Evolutionary conservation across 2,888 invertebrate genomes (phyloP).

Genomic region (Vanessa cardui): DNA sequence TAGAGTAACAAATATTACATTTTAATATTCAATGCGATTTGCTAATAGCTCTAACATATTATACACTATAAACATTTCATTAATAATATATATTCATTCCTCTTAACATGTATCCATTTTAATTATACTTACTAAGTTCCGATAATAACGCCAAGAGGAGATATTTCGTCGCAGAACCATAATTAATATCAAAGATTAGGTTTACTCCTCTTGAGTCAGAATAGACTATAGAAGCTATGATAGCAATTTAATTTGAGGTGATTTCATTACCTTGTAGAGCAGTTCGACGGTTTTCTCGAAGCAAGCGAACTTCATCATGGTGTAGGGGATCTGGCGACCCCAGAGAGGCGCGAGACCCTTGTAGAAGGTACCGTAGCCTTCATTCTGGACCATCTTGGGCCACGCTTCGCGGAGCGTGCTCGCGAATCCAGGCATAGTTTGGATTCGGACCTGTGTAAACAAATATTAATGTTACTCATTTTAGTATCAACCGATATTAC

Average conservation of each 20-base stretch:
- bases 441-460: conserved; percentile 89
- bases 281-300: conserved; percentile 98
- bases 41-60: too few relatives aligned
- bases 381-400: conserved; percentile 94
- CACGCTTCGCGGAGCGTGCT: conserved; percentile 93
- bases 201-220: too few relatives aligned
- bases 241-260: neutral
- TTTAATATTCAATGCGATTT: too few relatives aligned
- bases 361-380: conserved; percentile 96
- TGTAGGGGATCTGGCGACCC: conserved; percentile 99
- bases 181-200: too few relatives aligned
- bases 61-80: too few relatives aligned
- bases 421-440: conserved; percentile 97
- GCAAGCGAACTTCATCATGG: conserved; percentile 99
- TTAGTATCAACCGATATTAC: neutral
- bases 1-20: too few relatives aligned
- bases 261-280: conserved; percentile 86
- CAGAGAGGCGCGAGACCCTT: conserved; percentile 98
- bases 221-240: too few relatives aligned
- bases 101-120: too few relatives aligned
- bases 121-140: too few relatives aligned
- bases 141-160: too few relatives aligned
- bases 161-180: too few relatives aligned
- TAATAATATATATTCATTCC: too few relatives aligned
- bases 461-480: neutral